Evolutionary conservation across 2,797 vertebrate genomes (phyloP).

Genomic region (Cyprinodon diabolis): DNA sequence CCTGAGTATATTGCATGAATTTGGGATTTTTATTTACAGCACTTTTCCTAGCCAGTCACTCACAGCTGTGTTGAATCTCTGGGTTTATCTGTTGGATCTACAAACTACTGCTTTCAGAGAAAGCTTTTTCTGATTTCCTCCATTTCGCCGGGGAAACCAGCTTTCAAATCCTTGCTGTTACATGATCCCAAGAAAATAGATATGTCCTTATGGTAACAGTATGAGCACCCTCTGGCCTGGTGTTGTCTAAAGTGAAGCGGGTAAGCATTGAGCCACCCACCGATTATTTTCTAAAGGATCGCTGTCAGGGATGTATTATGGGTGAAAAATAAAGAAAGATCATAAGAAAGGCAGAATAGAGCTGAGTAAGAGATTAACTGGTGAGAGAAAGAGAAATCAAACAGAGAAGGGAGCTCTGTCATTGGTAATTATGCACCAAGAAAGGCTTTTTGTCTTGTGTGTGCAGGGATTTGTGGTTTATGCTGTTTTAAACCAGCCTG

Average conservation of each 20-base stretch:
- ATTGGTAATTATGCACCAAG: neutral
- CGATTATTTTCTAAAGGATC: neutral
- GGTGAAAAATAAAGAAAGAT: neutral
- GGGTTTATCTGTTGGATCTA: neutral
- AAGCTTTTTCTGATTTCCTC: neutral
- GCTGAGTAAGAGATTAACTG: neutral
- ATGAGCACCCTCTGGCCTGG: neutral
- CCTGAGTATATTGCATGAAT: too few relatives aligned
- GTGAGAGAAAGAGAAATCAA: neutral
- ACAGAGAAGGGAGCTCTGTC: neutral
- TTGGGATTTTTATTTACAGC: too few relatives aligned
- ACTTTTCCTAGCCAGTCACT: too few relatives aligned
- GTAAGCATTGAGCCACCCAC: neutral
- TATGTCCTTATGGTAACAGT: neutral
- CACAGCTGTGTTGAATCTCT: too few relatives aligned
- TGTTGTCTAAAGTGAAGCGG: neutral
- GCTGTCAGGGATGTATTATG: neutral
- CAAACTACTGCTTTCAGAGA: neutral
- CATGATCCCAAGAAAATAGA: neutral
- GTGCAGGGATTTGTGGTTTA: neutral
- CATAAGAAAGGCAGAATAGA: neutral
- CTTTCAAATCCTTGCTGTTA: neutral
- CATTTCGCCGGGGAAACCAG: neutral
- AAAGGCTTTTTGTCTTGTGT: neutral
- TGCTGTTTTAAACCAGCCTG: neutral